phyloP scores from a whole-genome alignment of 35 echinoderm and acorn worm genomes.

The Apostichopus parvimensis region DNA sequence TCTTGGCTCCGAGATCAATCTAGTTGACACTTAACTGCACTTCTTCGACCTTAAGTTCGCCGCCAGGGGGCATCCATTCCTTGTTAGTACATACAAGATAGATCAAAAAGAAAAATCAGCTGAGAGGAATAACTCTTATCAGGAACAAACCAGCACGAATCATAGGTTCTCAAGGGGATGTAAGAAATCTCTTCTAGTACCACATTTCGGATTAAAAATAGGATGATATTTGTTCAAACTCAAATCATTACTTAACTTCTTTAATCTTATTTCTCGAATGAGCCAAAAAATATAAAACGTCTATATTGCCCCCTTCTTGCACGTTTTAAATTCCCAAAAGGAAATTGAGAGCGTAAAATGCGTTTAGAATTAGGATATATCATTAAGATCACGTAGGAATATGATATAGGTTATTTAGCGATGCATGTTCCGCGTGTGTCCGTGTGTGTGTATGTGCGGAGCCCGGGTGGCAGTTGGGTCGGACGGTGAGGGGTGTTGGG shows the following conservation, averaged over 20 bases:
- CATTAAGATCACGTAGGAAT: no score
- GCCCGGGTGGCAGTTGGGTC: no score
- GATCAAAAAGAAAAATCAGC: background rate
- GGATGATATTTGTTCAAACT: background rate
- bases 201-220: background rate
- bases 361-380: background rate
- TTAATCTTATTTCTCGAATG: background rate
- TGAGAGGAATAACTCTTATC: background rate
- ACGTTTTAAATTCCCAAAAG: background rate
- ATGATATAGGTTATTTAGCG: no score
- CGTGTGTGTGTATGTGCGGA: no score
- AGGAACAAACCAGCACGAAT: background rate
- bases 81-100: background rate
- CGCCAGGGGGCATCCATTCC: conserved; percentile 1
- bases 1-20: conserved; percentile 39
- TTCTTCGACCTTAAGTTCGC: conserved; percentile 22
- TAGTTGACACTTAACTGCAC: conserved; percentile 39
- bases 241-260: background rate
- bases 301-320: background rate
- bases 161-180: background rate
- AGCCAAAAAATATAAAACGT: background rate
- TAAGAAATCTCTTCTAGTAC: background rate
- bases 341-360: background rate
- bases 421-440: no score
- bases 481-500: no score